Base-by-base conservation (phyloP, 2,113 vertebrate genomes). In the Phalacrocorax pelagicus region DNA sequence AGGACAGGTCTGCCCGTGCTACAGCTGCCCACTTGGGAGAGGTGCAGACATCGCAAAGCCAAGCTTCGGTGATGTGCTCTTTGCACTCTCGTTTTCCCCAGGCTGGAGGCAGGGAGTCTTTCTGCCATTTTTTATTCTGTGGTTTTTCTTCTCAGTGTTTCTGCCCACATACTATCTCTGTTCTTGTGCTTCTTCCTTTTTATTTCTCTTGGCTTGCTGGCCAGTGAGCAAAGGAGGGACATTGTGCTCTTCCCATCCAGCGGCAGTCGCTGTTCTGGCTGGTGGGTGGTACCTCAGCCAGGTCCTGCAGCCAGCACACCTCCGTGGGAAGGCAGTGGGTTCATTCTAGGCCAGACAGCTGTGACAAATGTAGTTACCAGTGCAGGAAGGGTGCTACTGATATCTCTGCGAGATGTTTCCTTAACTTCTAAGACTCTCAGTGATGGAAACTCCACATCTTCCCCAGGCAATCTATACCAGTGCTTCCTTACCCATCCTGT, bases 251-350 rank as follows among this genome's bases (percentile, higher is more conserved):
- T 29, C 54, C 51, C 21, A 51, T 49, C 46, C 42, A 17, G 59
- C 71, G 72, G 81, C 52, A 51, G 32, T 2, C 21, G 52, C n/a
- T 36, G 36, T 26, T 58, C 40, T 73, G 69, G 23, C 32, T 73
- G 51, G 6, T 21, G 71, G 63, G 8, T 34, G 24, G 29, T 15
- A 10, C 52, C 55, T 61, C 79, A 75, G 72, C 23, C 62, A 63
- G n/a, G 21, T 84, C n/a, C 67, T 70, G 77, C 71, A 67, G 22
- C 75, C 22, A 42, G 15, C 32, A 36, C 66, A 23, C 8, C 32
- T 75, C 91, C 1, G 0, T 9, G 57, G 55, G 27, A 34, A 49
- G 47, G 52, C 65, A 81, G 54, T 1, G 0, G 14, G 5, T 10
- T 74, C 46, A 3, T 23, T 9, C 57, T 29, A 54, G 46, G 17